Evolutionary conservation across 37 sponge, comb jelly and placozoan genomes (phyloP).

Genomic region (Tethya wilhelma): DNA sequence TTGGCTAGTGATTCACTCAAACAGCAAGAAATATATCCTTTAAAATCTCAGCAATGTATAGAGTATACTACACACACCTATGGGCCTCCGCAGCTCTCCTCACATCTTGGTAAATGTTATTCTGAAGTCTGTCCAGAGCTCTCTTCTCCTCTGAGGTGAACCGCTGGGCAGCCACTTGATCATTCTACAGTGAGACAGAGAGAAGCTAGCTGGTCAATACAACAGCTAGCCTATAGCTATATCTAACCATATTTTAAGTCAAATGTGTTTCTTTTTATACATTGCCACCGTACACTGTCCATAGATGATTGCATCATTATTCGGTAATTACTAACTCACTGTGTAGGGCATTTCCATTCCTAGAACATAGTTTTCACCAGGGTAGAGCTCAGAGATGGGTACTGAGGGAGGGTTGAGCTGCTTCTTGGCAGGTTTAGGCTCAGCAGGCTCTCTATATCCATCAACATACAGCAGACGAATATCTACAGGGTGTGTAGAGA

Average conservation of each 20-base stretch:
- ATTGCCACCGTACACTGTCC: no score
- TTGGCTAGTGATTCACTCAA: no score
- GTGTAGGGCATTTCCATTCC: conserved; percentile 81
- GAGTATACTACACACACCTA: conserved; percentile 30
- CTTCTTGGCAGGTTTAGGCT: conserved; percentile 30
- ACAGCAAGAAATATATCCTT: no score
- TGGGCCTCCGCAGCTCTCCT: conserved; percentile 96
- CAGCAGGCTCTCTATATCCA: conserved; percentile 64
- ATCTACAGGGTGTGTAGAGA: no score
- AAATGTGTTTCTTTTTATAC: no score
- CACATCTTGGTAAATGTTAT: conserved; percentile 76
- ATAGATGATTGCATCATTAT: no score
- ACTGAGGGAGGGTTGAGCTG: conserved; percentile 94
- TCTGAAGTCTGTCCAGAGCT: conserved; percentile 77
- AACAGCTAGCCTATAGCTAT: no score
- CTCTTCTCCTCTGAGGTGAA: conserved; percentile 89
- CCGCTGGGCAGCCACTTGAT: conserved; percentile 62
- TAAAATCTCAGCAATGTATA: no score
- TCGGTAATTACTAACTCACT: conserved; percentile 37
- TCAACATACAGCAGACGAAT: conserved; percentile 69
- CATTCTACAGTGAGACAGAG: conserved; percentile 28
- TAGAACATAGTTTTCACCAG: conserved; percentile 68
- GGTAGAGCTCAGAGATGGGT: conserved; percentile 84
- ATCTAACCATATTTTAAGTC: no score
- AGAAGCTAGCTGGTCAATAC: not conserved